Evolutionary conservation across 2,888 invertebrate species (phyloP).

Genomic region (Tenthredo distinguenda): DNA sequence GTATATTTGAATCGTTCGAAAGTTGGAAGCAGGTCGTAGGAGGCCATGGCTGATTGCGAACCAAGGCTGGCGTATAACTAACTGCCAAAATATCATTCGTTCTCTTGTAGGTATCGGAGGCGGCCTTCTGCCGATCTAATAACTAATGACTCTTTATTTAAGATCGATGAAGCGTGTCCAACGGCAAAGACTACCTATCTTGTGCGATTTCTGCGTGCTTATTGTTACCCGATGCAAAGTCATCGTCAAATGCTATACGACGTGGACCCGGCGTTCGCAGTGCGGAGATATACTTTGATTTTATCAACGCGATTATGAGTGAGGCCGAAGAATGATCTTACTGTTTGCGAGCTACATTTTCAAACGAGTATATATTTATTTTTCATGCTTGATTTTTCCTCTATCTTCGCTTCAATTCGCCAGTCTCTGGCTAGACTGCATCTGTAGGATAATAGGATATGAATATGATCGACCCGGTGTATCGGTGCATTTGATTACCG

Average conservation of each 20-base stretch:
- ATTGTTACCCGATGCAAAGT: constrained; percentile 6
- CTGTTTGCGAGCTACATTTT: not conserved
- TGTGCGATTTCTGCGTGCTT: not conserved
- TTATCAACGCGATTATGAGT: constrained; percentile 14
- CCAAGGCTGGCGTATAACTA: constrained; percentile 44
- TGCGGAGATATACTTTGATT: not conserved
- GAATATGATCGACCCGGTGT: not conserved
- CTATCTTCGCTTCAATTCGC: not conserved
- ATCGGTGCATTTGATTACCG: not conserved
- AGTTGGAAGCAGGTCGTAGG: constrained; percentile 42
- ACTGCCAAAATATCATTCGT: constrained; percentile 46
- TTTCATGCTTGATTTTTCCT: not conserved
- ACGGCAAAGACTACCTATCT: constrained; percentile 1
- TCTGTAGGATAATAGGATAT: not conserved
- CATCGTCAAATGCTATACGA: constrained; percentile 1
- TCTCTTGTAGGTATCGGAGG: constrained; percentile 1
- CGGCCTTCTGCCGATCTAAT: constrained; percentile 47
- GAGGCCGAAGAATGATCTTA: not conserved
- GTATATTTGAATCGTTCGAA: constrained; percentile 48
- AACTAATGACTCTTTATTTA: constrained; percentile 50
- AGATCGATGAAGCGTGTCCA: constrained; percentile 45
- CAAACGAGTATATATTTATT: not conserved
- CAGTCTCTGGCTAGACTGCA: not conserved
- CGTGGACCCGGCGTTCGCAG: not conserved
- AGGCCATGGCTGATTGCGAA: constrained; percentile 41